Evolutionary conservation across 2,797 vertebrate genomes (phyloP), one percentile per base, ranked within the genome.

Genomic region (Enteromius radiatus): DNA sequence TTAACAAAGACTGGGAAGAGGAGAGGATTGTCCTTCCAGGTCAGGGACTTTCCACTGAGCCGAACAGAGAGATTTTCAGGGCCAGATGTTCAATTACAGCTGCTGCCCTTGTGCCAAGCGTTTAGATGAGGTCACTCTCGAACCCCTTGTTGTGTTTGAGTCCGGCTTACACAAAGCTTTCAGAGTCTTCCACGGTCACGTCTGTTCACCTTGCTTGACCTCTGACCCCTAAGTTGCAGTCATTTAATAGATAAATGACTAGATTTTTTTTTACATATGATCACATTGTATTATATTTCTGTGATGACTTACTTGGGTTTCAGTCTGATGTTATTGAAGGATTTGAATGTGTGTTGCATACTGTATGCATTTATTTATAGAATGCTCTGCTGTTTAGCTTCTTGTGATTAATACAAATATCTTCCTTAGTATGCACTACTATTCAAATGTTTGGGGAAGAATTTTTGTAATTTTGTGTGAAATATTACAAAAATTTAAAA

Each of bases 1-100:
- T 75, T 89, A 90, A 92, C 93, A 89, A 91, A 91, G 91, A 88
- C 89, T 85, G 88, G 89, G 86, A 87, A 85, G 61, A 86, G 83
- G 86, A 74, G 78, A 80, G 69, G 59, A 75, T 45, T 70, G 85
- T 88, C 90, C 90, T 88, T 68, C 80, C 36, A 88, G 86, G 91
- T 91, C 90, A 87, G 88, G 90, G 90, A 90, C 81, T 85, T 85
- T 87, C 89, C 79, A 43, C 61, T 78, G 80, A 79, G 84, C 88
- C 84, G 81, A 82, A 84, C 88, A 65, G 69, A 84, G 89, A 88
- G 87, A 75, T 84, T 81, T 86, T 87, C 65, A 43, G 76, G 80
- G 81, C 87, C 93, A 94, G 91, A 92, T 94, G 91, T 92, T 91
- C 88, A 81, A 87, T 89, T 81, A 86, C 78, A 76, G 82, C 74